Evolutionary conservation across 2,113 vertebrate genomes (phyloP).

Genomic region (Morone saxatilis): DNA sequence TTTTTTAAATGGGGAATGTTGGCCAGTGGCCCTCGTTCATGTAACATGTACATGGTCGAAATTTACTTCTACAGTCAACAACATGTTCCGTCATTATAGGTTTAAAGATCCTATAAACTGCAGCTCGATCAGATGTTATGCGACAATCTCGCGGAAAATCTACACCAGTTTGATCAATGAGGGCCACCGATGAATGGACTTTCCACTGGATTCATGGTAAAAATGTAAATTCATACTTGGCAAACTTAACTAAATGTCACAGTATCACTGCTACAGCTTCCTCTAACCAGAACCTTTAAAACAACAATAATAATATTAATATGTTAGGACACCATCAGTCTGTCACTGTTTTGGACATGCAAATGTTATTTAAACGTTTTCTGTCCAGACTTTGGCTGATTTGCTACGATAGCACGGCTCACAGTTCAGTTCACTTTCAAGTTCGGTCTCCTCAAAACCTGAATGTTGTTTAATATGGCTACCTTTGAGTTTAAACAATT

Average conservation of each 20-base stretch:
- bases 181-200: neutral
- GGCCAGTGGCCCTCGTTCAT: neutral
- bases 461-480: constrained; percentile 56
- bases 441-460: constrained; percentile 20
- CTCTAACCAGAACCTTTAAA: constrained; percentile 1
- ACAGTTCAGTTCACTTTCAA: neutral
- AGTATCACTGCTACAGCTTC: constrained; percentile 17
- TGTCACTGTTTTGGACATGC: neutral
- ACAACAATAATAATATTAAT: constrained; percentile 9
- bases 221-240: neutral
- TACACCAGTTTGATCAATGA: neutral
- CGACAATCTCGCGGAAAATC: no score
- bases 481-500: neutral
- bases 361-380: constrained; percentile 7
- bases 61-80: neutral
- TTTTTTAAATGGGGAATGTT: constrained; percentile 24
- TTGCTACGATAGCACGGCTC: constrained; percentile 6
- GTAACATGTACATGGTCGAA: neutral
- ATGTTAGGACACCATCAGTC: neutral
- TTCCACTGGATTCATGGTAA: neutral
- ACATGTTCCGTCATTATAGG: no score
- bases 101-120: no score
- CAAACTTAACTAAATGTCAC: constrained; percentile 1
- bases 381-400: constrained; percentile 29
- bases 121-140: no score